Percentiles rank a stretch among this genome's conserved stretches.
Evolutionary conservation across 2,888 invertebrate species (phyloP).

Genomic region (Mimumesa dahlbomi): DNA sequence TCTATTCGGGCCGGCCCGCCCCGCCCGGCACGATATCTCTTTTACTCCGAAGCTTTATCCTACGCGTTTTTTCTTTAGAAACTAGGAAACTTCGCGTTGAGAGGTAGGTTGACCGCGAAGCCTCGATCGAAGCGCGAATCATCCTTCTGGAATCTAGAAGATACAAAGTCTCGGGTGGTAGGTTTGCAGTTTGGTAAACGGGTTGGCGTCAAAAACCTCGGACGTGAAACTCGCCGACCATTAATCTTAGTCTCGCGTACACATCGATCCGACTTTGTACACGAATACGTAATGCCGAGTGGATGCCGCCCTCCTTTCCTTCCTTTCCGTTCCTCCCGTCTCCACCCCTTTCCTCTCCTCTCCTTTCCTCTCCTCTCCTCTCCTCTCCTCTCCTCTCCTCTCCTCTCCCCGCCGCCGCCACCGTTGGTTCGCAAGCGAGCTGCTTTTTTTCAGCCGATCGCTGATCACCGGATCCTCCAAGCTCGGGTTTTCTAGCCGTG

Average conservation of each 20-base stretch:
- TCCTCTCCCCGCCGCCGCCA: too few relatives aligned
- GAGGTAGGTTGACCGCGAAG: too few relatives aligned
- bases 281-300: constrained; percentile 52
- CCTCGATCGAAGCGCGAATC: too few relatives aligned
- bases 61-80: too few relatives aligned
- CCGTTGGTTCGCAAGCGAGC: too few relatives aligned
- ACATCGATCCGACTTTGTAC: constrained; percentile 64
- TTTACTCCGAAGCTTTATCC: too few relatives aligned
- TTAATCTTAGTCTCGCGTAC: constrained; percentile 69
- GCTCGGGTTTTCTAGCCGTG: too few relatives aligned
- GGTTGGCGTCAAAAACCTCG: constrained; percentile 57
- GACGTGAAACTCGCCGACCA: constrained; percentile 63
- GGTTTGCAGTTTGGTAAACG: constrained; percentile 23
- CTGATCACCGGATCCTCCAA: too few relatives aligned
- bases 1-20: too few relatives aligned
- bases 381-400: background rate
- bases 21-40: too few relatives aligned
- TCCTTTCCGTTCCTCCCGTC: background rate
- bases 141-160: background rate
- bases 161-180: background rate
- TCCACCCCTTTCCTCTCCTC: background rate
- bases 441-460: too few relatives aligned
- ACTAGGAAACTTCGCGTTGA: too few relatives aligned
- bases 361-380: background rate
- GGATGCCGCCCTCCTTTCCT: constrained; percentile 32